Evolutionary conservation across 2,888 invertebrate genomes (phyloP).

Genomic region (Acronicta leporina): DNA sequence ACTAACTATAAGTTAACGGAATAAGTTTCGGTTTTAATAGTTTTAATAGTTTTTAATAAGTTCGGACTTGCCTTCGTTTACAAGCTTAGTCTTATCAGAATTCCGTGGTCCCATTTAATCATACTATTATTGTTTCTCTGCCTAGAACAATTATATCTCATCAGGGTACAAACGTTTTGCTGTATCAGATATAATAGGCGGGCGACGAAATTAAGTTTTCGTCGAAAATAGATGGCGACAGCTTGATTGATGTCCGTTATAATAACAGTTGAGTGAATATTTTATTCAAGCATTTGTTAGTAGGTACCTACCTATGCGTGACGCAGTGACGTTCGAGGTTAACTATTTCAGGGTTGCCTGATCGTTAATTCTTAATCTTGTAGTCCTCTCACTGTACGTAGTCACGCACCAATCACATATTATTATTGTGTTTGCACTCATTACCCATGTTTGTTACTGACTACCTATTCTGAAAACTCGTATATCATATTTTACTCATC

Average conservation of each 20-base stretch:
- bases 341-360: constrained; percentile 79
- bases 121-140: constrained; percentile 53
- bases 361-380: constrained; percentile 79
- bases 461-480: not conserved
- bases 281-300: constrained; percentile 76
- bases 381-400: constrained; percentile 71
- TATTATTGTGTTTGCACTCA: constrained; percentile 59
- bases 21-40: too few relatives aligned
- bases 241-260: constrained; percentile 82
- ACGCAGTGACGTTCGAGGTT: constrained; percentile 76
- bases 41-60: too few relatives aligned
- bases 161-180: constrained; percentile 59
- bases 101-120: constrained; percentile 42
- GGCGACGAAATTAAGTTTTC: constrained; percentile 80
- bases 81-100: constrained; percentile 27
- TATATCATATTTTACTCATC: not conserved
- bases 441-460: constrained; percentile 17
- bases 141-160: constrained; percentile 61
- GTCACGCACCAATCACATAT: constrained; percentile 73
- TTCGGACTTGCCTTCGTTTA: too few relatives aligned
- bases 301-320: constrained; percentile 75
- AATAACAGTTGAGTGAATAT: constrained; percentile 82
- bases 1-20: constrained; percentile 20
- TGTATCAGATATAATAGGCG: constrained; percentile 64
- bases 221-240: constrained; percentile 80